A percentile compares a stretch with the other conserved stretches of the same genome.
Evolutionary conservation across 64 coral and sea anemone genomes (phyloP).

Genomic region (Anthopleura sola): DNA sequence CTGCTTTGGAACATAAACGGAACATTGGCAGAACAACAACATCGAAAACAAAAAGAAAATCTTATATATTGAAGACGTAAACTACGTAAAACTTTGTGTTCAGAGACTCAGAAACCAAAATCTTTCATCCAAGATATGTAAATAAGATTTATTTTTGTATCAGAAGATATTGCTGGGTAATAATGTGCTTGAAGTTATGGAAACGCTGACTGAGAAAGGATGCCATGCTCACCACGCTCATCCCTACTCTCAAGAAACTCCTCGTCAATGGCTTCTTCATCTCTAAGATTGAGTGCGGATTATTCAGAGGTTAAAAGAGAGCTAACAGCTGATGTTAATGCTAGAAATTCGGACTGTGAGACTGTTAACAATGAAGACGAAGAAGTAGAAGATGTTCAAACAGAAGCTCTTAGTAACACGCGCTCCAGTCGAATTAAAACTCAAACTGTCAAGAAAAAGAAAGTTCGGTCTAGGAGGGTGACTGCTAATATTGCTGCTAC

Average conservation of each 20-base stretch:
- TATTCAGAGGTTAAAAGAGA: not conserved
- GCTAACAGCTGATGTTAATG: not conserved
- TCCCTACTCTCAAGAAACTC: not conserved
- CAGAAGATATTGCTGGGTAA: not conserved
- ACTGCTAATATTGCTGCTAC: conserved; percentile 54
- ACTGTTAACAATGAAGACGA: conserved; percentile 4
- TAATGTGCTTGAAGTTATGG: not conserved
- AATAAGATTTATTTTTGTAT: not conserved
- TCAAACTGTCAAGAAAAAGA: conserved; percentile 17
- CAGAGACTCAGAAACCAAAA: not conserved
- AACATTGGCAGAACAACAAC: not conserved
- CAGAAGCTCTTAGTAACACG: not conserved
- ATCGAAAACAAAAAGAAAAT: not conserved
- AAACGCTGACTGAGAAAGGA: not conserved
- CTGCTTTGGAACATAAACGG: not conserved
- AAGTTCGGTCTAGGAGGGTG: conserved; percentile 21
- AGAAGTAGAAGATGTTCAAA: not conserved
- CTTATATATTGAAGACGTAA: not conserved
- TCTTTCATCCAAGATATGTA: not conserved
- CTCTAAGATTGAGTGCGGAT: not conserved
- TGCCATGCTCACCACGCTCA: conserved; percentile 10
- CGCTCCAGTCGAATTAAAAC: not conserved
- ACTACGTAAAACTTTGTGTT: not conserved
- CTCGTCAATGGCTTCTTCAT: conserved; percentile 7
- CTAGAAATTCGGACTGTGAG: not conserved